phyloP scores from a whole-genome alignment of 2,113 vertebrate species.

The Scopus umbretta region DNA sequence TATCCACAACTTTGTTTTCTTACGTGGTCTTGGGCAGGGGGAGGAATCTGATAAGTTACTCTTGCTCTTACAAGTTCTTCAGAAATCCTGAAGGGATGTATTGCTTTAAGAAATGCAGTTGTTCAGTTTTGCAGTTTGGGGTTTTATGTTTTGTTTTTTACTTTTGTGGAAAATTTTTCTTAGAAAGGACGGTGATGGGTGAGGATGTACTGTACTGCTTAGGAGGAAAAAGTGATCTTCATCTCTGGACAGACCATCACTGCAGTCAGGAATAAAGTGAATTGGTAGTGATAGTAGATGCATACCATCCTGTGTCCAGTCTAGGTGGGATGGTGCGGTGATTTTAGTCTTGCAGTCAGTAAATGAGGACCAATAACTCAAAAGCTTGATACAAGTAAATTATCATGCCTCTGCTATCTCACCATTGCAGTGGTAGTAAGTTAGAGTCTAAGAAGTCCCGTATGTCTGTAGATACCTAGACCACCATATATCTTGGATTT shows the following conservation, averaged over 20 bases:
- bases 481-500: background rate
- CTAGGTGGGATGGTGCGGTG: background rate
- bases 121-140: background rate
- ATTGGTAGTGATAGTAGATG: background rate
- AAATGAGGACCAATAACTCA: background rate
- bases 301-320: too few relatives aligned
- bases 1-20: background rate
- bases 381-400: too few relatives aligned
- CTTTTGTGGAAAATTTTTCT: background rate
- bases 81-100: background rate
- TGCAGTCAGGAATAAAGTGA: background rate
- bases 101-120: background rate
- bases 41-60: background rate
- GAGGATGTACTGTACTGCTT: background rate
- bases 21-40: fast-evolving
- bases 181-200: background rate
- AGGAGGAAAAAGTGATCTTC: background rate
- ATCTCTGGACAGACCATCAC: fast-evolving
- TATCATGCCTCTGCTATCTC: background rate
- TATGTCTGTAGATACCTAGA: background rate
- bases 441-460: background rate
- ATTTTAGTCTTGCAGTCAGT: background rate
- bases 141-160: too few relatives aligned
- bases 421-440: background rate
- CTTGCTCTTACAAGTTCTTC: background rate